Percentiles rank a stretch among this genome's conserved stretches.
Conservation (phyloP, 2,797 vertebrate genomes). For the Halcyon leucocephala region DNA sequence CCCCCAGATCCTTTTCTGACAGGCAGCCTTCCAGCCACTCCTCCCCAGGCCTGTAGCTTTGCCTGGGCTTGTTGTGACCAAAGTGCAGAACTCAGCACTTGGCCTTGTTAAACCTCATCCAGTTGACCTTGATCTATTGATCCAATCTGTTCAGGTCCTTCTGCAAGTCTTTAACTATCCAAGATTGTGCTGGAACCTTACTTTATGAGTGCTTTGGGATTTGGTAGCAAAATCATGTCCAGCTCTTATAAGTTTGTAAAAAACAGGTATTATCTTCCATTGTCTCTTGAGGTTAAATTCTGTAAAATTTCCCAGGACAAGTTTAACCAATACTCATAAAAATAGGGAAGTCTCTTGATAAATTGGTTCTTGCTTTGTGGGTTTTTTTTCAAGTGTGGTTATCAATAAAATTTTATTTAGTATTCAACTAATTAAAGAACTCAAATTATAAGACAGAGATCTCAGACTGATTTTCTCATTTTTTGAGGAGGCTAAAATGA, state of each 20-base stretch:
- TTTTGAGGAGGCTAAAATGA: not conserved
- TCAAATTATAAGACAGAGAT: not conserved
- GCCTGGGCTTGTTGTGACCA: no score
- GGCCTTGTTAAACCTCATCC: no score
- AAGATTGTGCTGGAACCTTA: not conserved
- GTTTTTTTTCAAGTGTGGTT: not conserved
- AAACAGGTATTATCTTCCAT: not conserved
- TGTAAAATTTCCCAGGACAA: not conserved
- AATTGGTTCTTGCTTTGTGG: not conserved
- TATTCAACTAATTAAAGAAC: not conserved
- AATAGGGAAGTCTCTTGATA: not conserved
- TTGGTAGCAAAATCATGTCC: not conserved
- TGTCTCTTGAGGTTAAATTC: not conserved
- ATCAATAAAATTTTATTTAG: accelerated
- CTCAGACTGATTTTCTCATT: not conserved
- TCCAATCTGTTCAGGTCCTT: no score
- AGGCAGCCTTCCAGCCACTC: no score
- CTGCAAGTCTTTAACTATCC: not conserved
- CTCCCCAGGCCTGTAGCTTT: no score
- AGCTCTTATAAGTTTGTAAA: not conserved
- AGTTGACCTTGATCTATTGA: no score
- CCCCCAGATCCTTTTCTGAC: no score
- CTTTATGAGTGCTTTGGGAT: not conserved
- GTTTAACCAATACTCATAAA: not conserved
- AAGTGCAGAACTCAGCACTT: no score